Percentiles rank a stretch among this genome's conserved stretches.
Evolutionary conservation across 2,797 vertebrate species (phyloP).

Genomic region (Myioborus melanocephalus): DNA sequence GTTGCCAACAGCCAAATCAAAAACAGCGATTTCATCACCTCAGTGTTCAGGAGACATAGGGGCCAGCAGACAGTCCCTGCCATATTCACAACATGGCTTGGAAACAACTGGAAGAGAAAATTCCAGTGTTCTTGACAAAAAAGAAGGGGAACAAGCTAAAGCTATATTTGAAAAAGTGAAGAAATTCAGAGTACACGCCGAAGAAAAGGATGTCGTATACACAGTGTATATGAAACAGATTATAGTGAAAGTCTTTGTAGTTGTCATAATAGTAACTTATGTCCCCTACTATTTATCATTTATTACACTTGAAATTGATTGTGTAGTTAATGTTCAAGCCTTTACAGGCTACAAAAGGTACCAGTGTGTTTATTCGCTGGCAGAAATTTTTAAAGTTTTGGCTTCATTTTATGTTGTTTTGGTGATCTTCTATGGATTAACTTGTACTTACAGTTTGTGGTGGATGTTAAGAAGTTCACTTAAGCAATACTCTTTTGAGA

Average conservation of each 20-base stretch:
- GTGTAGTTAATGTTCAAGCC: constrained; percentile 75
- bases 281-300: constrained; percentile 79
- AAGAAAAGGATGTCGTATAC: constrained; percentile 82
- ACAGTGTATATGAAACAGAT: constrained; percentile 81
- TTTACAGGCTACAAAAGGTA: constrained; percentile 83
- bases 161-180: constrained; percentile 85
- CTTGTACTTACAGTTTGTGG: constrained; percentile 81
- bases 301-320: constrained; percentile 82
- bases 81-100: constrained; percentile 68
- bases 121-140: constrained; percentile 81
- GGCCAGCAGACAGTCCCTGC: constrained; percentile 70
- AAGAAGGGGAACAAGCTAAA: constrained; percentile 83
- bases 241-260: constrained; percentile 78
- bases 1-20: constrained; percentile 71
- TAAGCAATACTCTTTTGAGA: constrained; percentile 84
- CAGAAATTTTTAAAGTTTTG: constrained; percentile 81
- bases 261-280: constrained; percentile 77
- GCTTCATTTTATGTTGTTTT: constrained; percentile 80
- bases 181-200: constrained; percentile 78
- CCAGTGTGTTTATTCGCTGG: constrained; percentile 81
- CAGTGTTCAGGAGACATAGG: constrained; percentile 68
- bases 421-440: constrained; percentile 79
- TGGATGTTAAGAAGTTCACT: constrained; percentile 84
- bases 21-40: constrained; percentile 63
- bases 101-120: constrained; percentile 76